Evolutionary conservation across 2,113 vertebrate genomes (phyloP).

Genomic region (Zosterops pallidus): DNA sequence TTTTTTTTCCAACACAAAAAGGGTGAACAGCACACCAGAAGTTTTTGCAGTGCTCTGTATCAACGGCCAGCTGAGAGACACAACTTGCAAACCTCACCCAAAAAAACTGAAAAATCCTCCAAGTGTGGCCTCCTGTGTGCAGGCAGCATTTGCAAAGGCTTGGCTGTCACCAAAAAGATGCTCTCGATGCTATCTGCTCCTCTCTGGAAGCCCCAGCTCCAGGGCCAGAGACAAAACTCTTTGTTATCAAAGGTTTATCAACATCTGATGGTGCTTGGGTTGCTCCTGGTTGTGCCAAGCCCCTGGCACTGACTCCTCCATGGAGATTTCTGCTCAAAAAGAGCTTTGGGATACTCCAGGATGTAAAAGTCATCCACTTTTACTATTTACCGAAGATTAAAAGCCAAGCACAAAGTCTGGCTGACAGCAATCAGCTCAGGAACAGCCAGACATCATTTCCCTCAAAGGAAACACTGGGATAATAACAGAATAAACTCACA

Average conservation of each 20-base stretch:
- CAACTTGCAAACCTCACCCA: neutral
- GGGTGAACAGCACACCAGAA: accelerated
- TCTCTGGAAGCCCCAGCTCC: neutral
- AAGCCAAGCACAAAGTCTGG: neutral
- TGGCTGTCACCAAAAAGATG: neutral
- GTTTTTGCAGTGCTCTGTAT: accelerated
- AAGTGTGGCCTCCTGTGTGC: neutral
- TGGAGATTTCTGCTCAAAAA: accelerated
- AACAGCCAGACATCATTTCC: accelerated
- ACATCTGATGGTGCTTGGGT: neutral
- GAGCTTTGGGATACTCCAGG: neutral
- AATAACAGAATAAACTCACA: neutral
- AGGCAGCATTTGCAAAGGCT: neutral
- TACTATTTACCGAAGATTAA: neutral
- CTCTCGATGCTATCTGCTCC: neutral
- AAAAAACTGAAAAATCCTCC: neutral
- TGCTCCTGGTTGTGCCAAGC: neutral
- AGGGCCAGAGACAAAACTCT: neutral
- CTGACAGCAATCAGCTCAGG: neutral
- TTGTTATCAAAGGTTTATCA: neutral
- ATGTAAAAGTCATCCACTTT: neutral
- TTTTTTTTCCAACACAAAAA: neutral
- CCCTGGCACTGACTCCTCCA: accelerated
- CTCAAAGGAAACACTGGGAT: neutral
- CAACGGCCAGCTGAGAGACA: neutral